Percentiles rank a stretch among this genome's conserved stretches.
Conservation (phyloP, 2,888 invertebrate species). For the Siphlonurus alternatus region DNA sequence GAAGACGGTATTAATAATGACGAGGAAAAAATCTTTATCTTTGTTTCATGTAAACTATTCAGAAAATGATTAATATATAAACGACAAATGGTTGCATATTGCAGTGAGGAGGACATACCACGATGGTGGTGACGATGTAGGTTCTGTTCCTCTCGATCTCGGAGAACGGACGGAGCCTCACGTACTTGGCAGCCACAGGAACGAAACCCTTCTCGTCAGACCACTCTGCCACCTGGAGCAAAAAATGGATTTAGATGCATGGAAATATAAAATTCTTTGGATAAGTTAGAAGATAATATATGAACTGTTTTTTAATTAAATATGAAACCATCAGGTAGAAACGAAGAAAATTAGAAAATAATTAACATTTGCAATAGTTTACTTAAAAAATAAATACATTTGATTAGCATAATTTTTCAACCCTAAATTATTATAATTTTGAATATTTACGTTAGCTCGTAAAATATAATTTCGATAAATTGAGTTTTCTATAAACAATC, state of each 20-base stretch:
- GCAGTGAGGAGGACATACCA: too few species aligned
- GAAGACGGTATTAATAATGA: too few species aligned
- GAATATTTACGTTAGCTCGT: too few species aligned
- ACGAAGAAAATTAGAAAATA: neutral
- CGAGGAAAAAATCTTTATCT: too few species aligned
- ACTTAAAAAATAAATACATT: too few species aligned
- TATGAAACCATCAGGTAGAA: neutral
- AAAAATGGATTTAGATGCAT: neutral
- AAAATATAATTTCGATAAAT: too few species aligned
- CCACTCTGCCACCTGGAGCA: conserved; percentile 70
- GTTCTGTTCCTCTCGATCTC: conserved; percentile 68
- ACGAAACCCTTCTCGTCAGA: conserved; percentile 61
- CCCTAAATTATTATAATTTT: too few species aligned
- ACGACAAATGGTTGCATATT: too few species aligned
- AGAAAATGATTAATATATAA: too few species aligned
- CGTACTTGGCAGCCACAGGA: conserved; percentile 56
- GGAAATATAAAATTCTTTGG: neutral
- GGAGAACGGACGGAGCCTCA: conserved; percentile 43
- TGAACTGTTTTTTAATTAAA: neutral
- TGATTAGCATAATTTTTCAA: too few species aligned
- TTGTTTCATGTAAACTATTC: too few species aligned
- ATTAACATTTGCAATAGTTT: neutral
- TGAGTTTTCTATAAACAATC: too few species aligned
- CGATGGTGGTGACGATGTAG: conserved; percentile 69
- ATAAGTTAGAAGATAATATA: neutral